Conservation (phyloP, 2,797 vertebrate species). For the Danio choprae region DNA sequence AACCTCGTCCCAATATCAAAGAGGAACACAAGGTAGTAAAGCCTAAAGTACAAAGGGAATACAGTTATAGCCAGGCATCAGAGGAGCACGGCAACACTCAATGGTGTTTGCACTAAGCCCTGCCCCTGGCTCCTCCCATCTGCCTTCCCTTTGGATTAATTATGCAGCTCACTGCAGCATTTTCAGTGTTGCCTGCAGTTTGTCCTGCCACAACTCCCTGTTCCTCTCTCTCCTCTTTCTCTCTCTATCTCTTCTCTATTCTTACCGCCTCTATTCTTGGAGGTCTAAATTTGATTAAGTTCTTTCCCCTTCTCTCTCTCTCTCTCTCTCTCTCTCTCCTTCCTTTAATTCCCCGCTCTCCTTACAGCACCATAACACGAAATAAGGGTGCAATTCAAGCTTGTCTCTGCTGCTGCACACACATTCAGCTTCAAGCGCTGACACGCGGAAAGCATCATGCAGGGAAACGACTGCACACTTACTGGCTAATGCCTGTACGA, state of each 20-base stretch:
- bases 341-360: slow-evolving; percentile 20
- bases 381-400: slow-evolving; percentile 28
- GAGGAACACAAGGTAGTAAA: slow-evolving; percentile 1
- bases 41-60: slow-evolving; percentile 38
- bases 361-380: slow-evolving; percentile 29
- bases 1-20: slow-evolving; percentile 2
- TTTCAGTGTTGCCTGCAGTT: slow-evolving; percentile 60
- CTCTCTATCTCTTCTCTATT: slow-evolving; percentile 5
- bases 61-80: slow-evolving; percentile 42
- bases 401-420: neutral
- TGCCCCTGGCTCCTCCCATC: slow-evolving; percentile 70
- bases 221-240: slow-evolving; percentile 17
- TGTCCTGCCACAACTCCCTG: slow-evolving; percentile 30
- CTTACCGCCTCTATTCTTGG: slow-evolving; percentile 42
- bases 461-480: neutral
- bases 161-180: slow-evolving; percentile 87
- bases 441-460: slow-evolving; percentile 6
- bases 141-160: slow-evolving; percentile 77
- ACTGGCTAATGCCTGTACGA: neutral
- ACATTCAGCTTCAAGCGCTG: slow-evolving; percentile 8
- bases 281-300: slow-evolving; percentile 45
- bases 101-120: slow-evolving; percentile 58
- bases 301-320: neutral
- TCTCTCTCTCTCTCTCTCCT: slow-evolving; percentile 3
- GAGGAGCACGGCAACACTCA: slow-evolving; percentile 34